Percentiles rank a stretch among this genome's conserved stretches.
These are phyloP conservation scores for Bombus superbus DNA, from an alignment of 1,140 invertebrate species.

Conservation along the genomic window DNA sequence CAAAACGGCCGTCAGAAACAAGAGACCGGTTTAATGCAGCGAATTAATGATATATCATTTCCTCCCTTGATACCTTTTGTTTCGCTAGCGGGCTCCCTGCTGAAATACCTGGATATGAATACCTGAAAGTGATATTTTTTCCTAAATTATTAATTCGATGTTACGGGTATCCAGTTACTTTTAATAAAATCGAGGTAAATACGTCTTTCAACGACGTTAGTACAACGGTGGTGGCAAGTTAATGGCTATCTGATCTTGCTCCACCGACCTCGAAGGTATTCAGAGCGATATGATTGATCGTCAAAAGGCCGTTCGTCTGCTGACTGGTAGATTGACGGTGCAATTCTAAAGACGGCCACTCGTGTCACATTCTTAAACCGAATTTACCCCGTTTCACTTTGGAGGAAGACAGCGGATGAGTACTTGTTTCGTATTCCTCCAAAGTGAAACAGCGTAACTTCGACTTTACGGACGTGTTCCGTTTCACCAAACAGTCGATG, in stretches of 20 bases:
- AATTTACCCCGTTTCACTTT: constrained; percentile 1
- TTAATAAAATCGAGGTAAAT: not conserved
- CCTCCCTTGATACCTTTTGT: not conserved
- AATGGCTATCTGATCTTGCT: constrained; percentile 17
- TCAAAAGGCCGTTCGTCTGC: constrained; percentile 5
- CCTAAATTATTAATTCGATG: not conserved
- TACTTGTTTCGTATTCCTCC: too few relatives aligned
- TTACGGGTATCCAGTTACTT: not conserved
- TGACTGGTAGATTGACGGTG: constrained; percentile 15
- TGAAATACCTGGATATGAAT: not conserved
- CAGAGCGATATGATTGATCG: constrained; percentile 27
- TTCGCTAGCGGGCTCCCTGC: not conserved
- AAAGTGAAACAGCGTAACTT: too few relatives aligned
- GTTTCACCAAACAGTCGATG: too few relatives aligned
- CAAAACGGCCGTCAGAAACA: constrained; percentile 40
- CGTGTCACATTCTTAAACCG: constrained; percentile 2
- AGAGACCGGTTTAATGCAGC: constrained; percentile 12
- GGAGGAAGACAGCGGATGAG: too few relatives aligned
- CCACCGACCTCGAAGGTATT: not conserved
- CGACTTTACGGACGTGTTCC: too few relatives aligned
- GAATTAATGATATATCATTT: constrained; percentile 45
- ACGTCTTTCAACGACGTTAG: not conserved
- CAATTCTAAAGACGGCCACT: not conserved
- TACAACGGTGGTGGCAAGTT: not conserved
- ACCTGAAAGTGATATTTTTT: not conserved